Evolutionary conservation across 2,113 vertebrate species (phyloP).

Genomic region (Pardalotus punctatus): DNA sequence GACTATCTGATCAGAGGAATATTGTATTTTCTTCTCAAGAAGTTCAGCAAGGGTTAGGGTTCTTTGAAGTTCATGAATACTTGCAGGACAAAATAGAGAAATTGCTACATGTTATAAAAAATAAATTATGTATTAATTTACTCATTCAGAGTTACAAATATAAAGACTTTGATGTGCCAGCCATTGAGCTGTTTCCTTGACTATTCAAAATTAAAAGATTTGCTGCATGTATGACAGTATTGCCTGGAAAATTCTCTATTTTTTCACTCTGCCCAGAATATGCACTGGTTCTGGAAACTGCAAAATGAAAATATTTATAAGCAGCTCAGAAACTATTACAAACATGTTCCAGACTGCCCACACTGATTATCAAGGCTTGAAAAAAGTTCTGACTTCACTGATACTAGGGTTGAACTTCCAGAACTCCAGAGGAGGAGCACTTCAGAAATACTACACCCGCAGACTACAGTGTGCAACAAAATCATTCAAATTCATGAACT

Average conservation of each 20-base stretch:
- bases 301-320: background rate
- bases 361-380: background rate
- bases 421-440: background rate
- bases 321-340: background rate
- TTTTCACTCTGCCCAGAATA: background rate
- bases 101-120: background rate
- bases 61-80: background rate
- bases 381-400: background rate
- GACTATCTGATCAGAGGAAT: background rate
- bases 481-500: background rate
- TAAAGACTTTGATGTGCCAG: background rate
- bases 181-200: rapidly evolving
- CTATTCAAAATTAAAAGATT: background rate
- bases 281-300: background rate
- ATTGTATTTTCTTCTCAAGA: background rate
- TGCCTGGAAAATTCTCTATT: background rate
- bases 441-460: background rate
- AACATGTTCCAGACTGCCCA: background rate
- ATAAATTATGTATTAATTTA: background rate
- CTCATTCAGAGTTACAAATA: background rate
- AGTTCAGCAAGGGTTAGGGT: background rate
- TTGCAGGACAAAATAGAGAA: background rate
- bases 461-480: background rate
- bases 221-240: background rate
- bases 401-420: background rate